Base-by-base conservation (phyloP, 2,113 vertebrate species). In the Syngnathus typhle region DNA sequence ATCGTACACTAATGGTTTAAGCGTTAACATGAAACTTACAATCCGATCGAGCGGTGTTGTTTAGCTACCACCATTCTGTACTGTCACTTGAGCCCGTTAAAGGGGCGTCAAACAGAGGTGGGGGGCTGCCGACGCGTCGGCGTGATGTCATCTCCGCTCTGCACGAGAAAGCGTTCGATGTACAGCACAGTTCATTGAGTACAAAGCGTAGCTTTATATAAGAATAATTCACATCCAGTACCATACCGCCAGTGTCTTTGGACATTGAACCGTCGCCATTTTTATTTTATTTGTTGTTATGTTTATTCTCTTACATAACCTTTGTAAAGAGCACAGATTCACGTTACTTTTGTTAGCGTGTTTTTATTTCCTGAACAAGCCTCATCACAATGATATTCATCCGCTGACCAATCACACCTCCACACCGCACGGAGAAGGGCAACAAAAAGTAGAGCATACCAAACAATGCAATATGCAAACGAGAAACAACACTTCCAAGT, bases 141-240 rank as follows among this genome's bases (percentile, higher is more conserved):
- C 3, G 47, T 65, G 64, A 65, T 21, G 64, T 65, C 64, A 65
- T 18, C 36, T 65, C 64, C 32, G 64, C 64, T 39, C 7, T 32
- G 27, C 60, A 38, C 11, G 2, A 21, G 32, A 10, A 52, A 0
- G 18, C 32, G 13, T n/a, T n/a, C 27, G 18, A 7, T 7, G 4
- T 19, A 52, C 6, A 49, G 7, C 21, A 13, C 7, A 9, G 27
- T 32, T 32, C 27, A 32, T 32, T 32, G 27, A 32, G 19, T 54
- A 18, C 15, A 27, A 32, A 19, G 21, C 44, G 27, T 38, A 3
- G n/a, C 23, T 47, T 46, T 6, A 27, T 11, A 38, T 18, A 13
- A 52, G 9, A 19, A 19, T n/a, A 21, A 21, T n/a, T 52, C 7
- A 43, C 11, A 43, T 32, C 27, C 15, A 21, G n/a, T 52, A 3